A percentile compares a stretch with the other conserved stretches of the same genome.
Evolutionary conservation across 2,113 vertebrate genomes (phyloP).

Genomic region (Thamnaconus septentrionalis): DNA sequence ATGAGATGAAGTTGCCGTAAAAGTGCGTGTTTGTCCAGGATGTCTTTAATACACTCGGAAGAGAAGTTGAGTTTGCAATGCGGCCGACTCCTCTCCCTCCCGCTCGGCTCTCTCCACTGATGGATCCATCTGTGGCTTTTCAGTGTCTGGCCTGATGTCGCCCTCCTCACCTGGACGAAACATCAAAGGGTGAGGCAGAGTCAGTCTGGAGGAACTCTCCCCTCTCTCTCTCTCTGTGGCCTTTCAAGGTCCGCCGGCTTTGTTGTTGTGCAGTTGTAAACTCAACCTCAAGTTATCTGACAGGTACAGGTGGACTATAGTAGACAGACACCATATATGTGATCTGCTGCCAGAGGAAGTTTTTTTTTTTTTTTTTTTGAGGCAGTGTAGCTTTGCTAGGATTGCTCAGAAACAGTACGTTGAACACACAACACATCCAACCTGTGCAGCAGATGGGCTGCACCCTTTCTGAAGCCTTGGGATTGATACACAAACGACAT

Average conservation of each 20-base stretch:
- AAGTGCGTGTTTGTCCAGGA: too few species aligned
- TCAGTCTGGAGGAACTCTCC: too few species aligned
- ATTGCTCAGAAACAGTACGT: too few species aligned
- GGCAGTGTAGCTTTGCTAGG: not conserved
- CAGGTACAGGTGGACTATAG: not conserved
- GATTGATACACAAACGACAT: too few species aligned
- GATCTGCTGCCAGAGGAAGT: slow-evolving; percentile 2
- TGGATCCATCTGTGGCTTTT: not conserved
- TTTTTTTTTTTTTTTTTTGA: slow-evolving; percentile 4
- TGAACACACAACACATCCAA: too few species aligned
- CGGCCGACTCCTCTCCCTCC: not conserved
- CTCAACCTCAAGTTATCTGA: slow-evolving; percentile 4
- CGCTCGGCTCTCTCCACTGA: not conserved
- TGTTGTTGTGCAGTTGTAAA: slow-evolving; percentile 5
- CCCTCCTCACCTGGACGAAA: too few species aligned
- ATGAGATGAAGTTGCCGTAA: too few species aligned
- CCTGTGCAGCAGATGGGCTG: too few species aligned
- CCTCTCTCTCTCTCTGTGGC: too few species aligned
- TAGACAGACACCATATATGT: slow-evolving; percentile 1
- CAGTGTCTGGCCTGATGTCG: slow-evolving; percentile 7
- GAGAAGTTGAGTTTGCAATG: not conserved
- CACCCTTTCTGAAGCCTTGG: too few species aligned
- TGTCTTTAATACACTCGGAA: not conserved
- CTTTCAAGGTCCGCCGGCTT: not conserved
- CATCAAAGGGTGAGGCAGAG: too few species aligned